Base-by-base conservation (phyloP, 1,140 invertebrate genomes). In the Tenebrio molitor region DNA sequence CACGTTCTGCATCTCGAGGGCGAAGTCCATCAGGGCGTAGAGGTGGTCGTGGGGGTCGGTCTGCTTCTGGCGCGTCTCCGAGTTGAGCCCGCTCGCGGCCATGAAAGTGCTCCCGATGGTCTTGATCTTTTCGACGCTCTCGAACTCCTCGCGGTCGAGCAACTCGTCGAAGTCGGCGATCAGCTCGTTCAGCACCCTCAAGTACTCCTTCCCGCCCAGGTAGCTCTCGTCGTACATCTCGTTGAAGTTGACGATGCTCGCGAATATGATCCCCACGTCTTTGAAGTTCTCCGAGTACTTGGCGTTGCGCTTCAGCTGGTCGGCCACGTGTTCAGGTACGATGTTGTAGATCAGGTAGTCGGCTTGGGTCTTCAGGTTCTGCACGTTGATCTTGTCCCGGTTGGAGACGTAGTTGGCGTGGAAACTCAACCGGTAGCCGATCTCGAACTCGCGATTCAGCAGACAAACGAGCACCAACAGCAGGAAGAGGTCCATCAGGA, bases 21-120 rank as follows among this genome's bases (percentile, higher is more conserved):
- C 93, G 80, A 97, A 98, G 75, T 97, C 93, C 87, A 97, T 89
- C 0, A 97, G 82, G 16, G 94, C 91, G 79, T 91, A 93, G 0
- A 98, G 85, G 82, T 98, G 96, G 36, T 91, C 89, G 77, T 94
- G 84, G 0, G 90, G 87, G 53, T 92, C 86, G 0, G 86, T 82
- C 10, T 86, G 87, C 17, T 88, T 86, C 3, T 86, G 83, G 1
- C 92, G 85, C 71, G 90, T 85, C 71, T 90, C 87, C 0, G 93
- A 92, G 84, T 97, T 96, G 10, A 99, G 83, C 0, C 97, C 97
- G 69, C 95, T 96, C 0, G 97, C 97, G 1, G 96, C 97, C 97
- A 99, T 99, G 76, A 97, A 98, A 0, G 96, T 97, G 73, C 94
- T 94, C 1, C 97, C 97, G 70, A 99, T 99, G 0, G 97, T 99